Evolutionary conservation across 2,113 vertebrate species (phyloP).

Genomic region (Tupaia tana): DNA sequence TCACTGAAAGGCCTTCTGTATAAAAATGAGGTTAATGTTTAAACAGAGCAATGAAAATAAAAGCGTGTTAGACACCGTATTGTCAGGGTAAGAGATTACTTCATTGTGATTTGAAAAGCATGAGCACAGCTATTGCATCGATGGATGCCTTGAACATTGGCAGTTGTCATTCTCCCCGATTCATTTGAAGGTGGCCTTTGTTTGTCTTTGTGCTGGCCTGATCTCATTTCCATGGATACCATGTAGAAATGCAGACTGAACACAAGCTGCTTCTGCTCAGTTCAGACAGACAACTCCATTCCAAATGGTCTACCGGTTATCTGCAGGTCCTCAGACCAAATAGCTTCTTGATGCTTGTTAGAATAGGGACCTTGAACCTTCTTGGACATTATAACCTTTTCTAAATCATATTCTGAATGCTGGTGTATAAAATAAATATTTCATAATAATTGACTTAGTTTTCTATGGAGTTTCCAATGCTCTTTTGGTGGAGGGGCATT

Average conservation of each 20-base stretch:
- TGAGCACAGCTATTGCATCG: constrained; percentile 14
- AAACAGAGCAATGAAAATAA: constrained; percentile 48
- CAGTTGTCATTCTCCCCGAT: constrained; percentile 81
- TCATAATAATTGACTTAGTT: neutral
- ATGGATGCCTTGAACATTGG: constrained; percentile 58
- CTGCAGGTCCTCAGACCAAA: constrained; percentile 17
- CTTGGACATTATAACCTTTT: neutral
- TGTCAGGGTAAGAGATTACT: constrained; percentile 25
- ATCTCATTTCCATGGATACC: constrained; percentile 87
- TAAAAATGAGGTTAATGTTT: constrained; percentile 30
- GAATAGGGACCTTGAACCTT: neutral
- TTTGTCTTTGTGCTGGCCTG: constrained; percentile 79
- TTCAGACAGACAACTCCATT: constrained; percentile 79
- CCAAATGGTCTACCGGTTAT: constrained; percentile 74
- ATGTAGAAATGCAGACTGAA: constrained; percentile 78
- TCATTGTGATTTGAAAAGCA: constrained; percentile 58
- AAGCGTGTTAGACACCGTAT: neutral
- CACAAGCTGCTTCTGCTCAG: constrained; percentile 77
- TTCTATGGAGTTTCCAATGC: neutral
- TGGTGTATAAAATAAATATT: neutral
- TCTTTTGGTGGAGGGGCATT: accelerated
- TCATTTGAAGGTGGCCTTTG: constrained; percentile 84
- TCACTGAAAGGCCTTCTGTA: constrained; percentile 3
- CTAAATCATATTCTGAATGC: neutral
- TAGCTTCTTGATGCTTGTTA: neutral